Base-by-base conservation (phyloP, 2,797 vertebrate genomes). In the Acipenser ruthenus region DNA sequence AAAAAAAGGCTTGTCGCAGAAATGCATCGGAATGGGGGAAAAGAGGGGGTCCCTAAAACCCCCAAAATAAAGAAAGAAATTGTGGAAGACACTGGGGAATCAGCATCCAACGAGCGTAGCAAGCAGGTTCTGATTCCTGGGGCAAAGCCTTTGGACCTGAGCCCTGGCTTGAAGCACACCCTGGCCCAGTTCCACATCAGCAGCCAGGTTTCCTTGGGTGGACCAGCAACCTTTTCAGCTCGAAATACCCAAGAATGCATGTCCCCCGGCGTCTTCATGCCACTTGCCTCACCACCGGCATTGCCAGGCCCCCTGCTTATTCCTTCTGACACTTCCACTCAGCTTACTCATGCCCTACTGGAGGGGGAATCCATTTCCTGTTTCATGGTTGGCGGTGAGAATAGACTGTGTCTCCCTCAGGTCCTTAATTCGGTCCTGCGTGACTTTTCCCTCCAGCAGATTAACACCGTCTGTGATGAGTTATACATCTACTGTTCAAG, bases 151-250 rank as follows among this genome's bases (percentile, higher is more conserved):
- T 86, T 96, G 78, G 92, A 93, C 83, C 85, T 98, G 79, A 98
- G 96, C 80, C 95, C 96, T 6, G 96, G 93, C 71, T 89, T 99
- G 76, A 98, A 99, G 76, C 95, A 98, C 82, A 99, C 97, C 0
- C 80, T 99, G 83, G 96, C 96, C 71, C 96, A 99, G 82, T 99
- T 99, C 83, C 95, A 95, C 63, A 86, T 99, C 37, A 99, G 96
- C 87, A 99, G 97, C 81, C 95, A 97, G 89, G 97, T 94, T 77
- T 99, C 97, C 0, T 82, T 99, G 10, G 96, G 97, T 67, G 97
- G 97, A 64, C 97, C 97, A 0, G 97, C 97, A 53, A 96, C 97
- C 7, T 99, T 99, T 82, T 98, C 96, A 0, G 94, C 96, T 69
- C 94, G 94, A 6, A 90, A 90, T 48, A 89, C 91, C 69, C 93